Conservation (phyloP, 2,888 invertebrate genomes). For the Sarcophaga carnaria region DNA sequence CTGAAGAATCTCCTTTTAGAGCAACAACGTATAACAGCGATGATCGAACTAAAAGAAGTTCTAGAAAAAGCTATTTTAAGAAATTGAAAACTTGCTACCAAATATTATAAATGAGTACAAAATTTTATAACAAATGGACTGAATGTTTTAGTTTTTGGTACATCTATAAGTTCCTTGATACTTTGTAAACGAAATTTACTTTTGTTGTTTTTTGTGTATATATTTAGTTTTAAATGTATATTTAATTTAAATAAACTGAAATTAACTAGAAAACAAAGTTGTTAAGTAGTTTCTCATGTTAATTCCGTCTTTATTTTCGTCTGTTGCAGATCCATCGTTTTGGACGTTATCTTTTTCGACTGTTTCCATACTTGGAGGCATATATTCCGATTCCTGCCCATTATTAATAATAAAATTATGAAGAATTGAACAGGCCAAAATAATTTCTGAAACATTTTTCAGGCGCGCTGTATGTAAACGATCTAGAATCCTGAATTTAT, state of each 20-base stretch:
- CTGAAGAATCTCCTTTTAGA: conserved; percentile 18
- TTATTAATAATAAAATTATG: not conserved
- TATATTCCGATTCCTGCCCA: not conserved
- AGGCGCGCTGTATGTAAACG: too few species aligned
- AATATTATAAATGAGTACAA: too few species aligned
- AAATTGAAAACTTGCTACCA: conserved; percentile 2
- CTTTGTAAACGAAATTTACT: too few species aligned
- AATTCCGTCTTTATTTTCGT: conserved; percentile 20
- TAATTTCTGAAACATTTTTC: too few species aligned
- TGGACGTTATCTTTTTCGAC: not conserved
- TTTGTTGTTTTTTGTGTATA: too few species aligned
- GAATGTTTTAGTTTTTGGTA: too few species aligned
- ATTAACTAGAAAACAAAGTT: not conserved
- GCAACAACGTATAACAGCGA: conserved; percentile 24
- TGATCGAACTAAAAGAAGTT: conserved; percentile 34
- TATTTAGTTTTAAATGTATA: too few species aligned
- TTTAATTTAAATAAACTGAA: too few species aligned
- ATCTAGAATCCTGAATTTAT: too few species aligned
- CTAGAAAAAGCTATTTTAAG: conserved; percentile 7
- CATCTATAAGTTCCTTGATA: too few species aligned
- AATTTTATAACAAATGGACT: too few species aligned
- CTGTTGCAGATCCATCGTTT: conserved; percentile 3
- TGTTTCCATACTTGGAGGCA: not conserved
- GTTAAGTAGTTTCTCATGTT: conserved; percentile 4
- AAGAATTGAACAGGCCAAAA: too few species aligned